Percentiles rank a stretch among this genome's conserved stretches.
Evolutionary conservation across 2,113 vertebrate genomes (phyloP).

Genomic region (Scortum barcoo): DNA sequence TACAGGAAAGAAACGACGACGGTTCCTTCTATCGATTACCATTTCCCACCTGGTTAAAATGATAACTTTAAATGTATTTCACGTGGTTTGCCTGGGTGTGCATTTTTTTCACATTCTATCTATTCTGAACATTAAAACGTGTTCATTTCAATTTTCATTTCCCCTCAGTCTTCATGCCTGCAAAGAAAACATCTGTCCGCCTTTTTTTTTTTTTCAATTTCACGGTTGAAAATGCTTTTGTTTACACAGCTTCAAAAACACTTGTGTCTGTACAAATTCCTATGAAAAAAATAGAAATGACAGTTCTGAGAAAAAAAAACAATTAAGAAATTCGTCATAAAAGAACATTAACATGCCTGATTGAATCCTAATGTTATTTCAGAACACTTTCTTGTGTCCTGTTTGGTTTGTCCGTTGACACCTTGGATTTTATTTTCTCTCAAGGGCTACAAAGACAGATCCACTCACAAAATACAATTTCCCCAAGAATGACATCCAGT

Average conservation of each 20-base stretch:
- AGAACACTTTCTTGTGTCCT: slow-evolving; percentile 45
- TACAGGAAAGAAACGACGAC: slow-evolving; percentile 78
- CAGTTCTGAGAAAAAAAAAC: slow-evolving; percentile 52
- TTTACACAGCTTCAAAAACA: slow-evolving; percentile 73
- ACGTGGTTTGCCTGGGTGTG: slow-evolving; percentile 59
- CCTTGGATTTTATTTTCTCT: slow-evolving; percentile 71
- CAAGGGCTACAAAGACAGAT: slow-evolving; percentile 81
- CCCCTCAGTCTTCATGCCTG: slow-evolving; percentile 82
- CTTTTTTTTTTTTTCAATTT: slow-evolving; percentile 32
- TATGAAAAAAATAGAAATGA: slow-evolving; percentile 75
- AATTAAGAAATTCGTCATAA: slow-evolving; percentile 50
- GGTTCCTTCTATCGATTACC: slow-evolving; percentile 73
- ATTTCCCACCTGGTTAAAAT: slow-evolving; percentile 66
- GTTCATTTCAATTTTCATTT: slow-evolving; percentile 77
- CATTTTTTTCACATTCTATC: slow-evolving; percentile 63
- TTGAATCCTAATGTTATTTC: slow-evolving; percentile 37
- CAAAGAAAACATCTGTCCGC: slow-evolving; percentile 68
- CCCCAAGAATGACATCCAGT: slow-evolving; percentile 63
- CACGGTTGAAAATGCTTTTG: slow-evolving; percentile 65
- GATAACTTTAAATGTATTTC: slow-evolving; percentile 66
- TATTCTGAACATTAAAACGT: slow-evolving; percentile 84
- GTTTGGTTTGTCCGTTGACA: slow-evolving; percentile 28
- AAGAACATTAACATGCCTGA: slow-evolving; percentile 62
- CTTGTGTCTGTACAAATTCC: slow-evolving; percentile 74
- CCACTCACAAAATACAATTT: slow-evolving; percentile 52